Evolutionary conservation across 2,888 invertebrate genomes (phyloP).

Genomic region (Acanthosepion esculentum): DNA sequence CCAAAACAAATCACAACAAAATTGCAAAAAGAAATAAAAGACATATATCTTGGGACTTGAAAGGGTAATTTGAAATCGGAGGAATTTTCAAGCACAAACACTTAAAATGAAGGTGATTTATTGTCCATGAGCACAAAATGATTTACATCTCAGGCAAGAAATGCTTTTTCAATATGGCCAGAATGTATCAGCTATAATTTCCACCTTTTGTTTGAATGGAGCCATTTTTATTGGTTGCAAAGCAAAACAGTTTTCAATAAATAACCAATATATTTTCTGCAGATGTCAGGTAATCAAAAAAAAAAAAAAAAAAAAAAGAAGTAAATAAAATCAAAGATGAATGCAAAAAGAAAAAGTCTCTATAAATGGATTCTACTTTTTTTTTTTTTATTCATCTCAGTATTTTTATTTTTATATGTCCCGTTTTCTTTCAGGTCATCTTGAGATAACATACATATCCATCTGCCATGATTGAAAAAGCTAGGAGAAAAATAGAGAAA

Average conservation of each 20-base stretch:
- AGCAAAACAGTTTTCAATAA: constrained; percentile 33
- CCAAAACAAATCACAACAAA: too few species aligned
- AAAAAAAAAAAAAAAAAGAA: not conserved
- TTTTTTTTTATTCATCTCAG: not conserved
- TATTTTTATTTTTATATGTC: not conserved
- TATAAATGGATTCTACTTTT: not conserved
- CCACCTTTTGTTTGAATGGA: constrained; percentile 22
- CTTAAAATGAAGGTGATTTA: constrained; percentile 18
- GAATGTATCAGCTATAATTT: constrained; percentile 2
- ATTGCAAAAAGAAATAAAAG: too few species aligned
- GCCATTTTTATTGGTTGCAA: constrained; percentile 20
- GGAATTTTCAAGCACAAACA: not conserved
- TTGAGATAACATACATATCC: not conserved
- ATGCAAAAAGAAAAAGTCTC: not conserved
- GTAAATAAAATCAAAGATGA: not conserved
- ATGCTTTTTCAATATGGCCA: not conserved
- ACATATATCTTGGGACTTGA: not conserved
- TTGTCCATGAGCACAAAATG: constrained; percentile 4
- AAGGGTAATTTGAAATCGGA: not conserved
- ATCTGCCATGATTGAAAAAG: constrained; percentile 1
- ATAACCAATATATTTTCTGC: constrained; percentile 16
- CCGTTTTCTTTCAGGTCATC: not conserved
- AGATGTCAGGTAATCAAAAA: constrained; percentile 2
- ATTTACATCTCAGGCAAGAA: not conserved
- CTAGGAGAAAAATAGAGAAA: not conserved